Percentiles rank a stretch among this genome's conserved stretches.
Conservation (phyloP, 2,113 vertebrate species). For the Toxostoma redivivum region DNA sequence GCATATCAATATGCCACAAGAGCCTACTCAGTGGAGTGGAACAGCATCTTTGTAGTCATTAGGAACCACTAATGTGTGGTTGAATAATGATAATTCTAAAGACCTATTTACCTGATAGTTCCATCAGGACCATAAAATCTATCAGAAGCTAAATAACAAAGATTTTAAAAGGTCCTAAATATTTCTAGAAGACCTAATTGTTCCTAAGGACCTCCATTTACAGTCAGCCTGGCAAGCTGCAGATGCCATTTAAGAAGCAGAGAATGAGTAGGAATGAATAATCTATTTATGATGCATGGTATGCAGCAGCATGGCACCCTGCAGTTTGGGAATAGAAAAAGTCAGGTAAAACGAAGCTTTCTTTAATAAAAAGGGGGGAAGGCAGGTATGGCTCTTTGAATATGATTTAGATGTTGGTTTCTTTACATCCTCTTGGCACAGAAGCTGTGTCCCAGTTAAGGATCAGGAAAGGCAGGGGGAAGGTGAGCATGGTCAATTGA, state of each 20-base stretch:
- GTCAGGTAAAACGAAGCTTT: background rate
- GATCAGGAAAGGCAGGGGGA: background rate
- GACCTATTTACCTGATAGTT: slow-evolving; percentile 39
- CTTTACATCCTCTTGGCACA: background rate
- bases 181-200: background rate
- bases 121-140: no score
- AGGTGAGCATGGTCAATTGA: no score
- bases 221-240: background rate
- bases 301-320: background rate
- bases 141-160: slow-evolving; percentile 40
- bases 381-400: rapidly evolving
- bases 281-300: background rate
- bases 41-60: background rate
- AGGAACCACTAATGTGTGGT: slow-evolving; percentile 46
- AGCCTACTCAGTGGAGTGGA: background rate
- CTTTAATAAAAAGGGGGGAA: background rate
- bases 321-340: background rate
- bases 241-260: background rate
- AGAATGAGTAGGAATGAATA: background rate
- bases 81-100: slow-evolving; percentile 47
- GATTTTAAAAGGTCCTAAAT: background rate
- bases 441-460: no score
- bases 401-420: background rate
- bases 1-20: slow-evolving; percentile 19
- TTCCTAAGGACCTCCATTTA: background rate